Conservation (phyloP, 2,113 vertebrate genomes). For the Alethe diademata region DNA sequence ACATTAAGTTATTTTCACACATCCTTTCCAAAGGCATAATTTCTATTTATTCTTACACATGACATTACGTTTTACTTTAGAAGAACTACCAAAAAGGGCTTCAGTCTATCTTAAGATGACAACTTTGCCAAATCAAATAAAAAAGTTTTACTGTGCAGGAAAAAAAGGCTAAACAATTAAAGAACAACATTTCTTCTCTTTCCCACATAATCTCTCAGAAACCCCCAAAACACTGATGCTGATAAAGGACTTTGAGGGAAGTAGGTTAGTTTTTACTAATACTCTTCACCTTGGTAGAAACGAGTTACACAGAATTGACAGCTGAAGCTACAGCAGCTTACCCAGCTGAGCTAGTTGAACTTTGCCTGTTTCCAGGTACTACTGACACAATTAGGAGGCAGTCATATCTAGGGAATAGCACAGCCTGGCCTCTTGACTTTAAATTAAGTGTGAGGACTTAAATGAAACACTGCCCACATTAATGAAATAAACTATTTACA, state of each 20-base stretch:
- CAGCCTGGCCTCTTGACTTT: background rate
- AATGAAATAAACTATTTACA: background rate
- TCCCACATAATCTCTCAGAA: background rate
- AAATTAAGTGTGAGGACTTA: background rate
- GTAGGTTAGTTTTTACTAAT: background rate
- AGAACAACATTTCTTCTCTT: background rate
- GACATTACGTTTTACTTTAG: background rate
- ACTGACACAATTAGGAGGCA: background rate
- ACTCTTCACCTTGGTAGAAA: background rate
- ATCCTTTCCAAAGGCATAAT: background rate
- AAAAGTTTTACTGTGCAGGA: background rate
- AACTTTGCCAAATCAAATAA: slow-evolving; percentile 7
- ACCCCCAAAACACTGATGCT: background rate
- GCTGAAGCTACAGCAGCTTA: background rate
- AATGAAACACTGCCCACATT: background rate
- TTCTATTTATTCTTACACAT: background rate
- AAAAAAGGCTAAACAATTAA: background rate
- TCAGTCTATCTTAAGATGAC: background rate
- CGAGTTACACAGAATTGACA: background rate
- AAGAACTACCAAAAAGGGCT: background rate
- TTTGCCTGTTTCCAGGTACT: background rate
- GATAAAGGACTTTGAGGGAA: background rate
- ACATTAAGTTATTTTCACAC: slow-evolving; percentile 64
- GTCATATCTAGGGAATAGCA: background rate
- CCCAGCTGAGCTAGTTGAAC: background rate